Base-by-base conservation (phyloP, 2,888 invertebrate species). In the Melanophora roralis region DNA sequence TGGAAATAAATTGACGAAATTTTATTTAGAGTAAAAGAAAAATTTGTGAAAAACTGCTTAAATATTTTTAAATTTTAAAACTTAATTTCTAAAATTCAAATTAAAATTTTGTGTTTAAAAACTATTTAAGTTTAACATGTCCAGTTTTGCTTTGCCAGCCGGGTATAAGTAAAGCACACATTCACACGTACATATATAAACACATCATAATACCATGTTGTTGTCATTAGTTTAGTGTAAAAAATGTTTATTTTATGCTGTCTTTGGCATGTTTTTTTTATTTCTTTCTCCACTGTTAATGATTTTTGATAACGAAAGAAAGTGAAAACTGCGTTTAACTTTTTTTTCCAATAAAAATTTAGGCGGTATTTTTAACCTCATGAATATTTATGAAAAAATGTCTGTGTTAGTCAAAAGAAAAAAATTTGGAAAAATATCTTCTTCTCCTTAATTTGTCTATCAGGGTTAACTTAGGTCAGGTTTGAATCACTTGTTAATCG, bases 221-320 rank as follows among this genome's bases (percentile, higher is more conserved):
- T 32, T 62, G 79, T 72, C 75, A 80, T 76, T 80, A 72, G 75
- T 75, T 67, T 71, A 67, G 55, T 76, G 65, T 67, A 74, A 74
- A 75, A 80, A 45, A 79, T 71, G 53, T 79, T 69, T 71, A 47
- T 79, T 69, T 71, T 45, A 34, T 65, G 69, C 36, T 71, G 51
- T 59, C 34, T 49, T 57, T 68, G 59, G 40, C 43, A 14, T 12
- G 19, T 47, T 34, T 40, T 45, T 64, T 32, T 14, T 57, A 6
- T 5, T n/a, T n/a, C n/a, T 36, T 65, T 27, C 40, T 47, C 32
- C 16, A 55, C 38, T 40, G 53, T 32, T 38, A 62, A 68, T 57
- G 67, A 76, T 80, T 80, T 80, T 51, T 68, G 80, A 80, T 80
- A 80, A 80, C 72, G 72, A 80, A 80, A 49, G 80, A 80, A 76